A percentile compares a stretch with the other conserved stretches of the same genome.
phyloP scores from a whole-genome alignment of 2,888 invertebrate genomes.

The Drosophila maculinotata region DNA sequence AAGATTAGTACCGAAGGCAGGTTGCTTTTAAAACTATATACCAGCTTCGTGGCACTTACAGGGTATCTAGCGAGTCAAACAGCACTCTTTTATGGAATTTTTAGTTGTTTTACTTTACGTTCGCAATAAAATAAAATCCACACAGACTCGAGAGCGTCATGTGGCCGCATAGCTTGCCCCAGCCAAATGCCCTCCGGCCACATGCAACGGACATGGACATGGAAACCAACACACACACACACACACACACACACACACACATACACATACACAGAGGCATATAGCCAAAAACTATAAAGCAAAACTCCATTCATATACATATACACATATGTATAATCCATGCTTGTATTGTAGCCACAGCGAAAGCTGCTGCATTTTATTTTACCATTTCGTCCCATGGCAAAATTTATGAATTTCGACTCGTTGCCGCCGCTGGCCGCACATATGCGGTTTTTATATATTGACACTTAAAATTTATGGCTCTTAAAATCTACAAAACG shows the following conservation, averaged over 20 bases:
- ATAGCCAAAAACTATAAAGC: constrained; percentile 68
- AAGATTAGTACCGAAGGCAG: no score
- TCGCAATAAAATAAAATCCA: constrained; percentile 78
- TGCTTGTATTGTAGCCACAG: constrained; percentile 29
- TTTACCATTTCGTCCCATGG: constrained; percentile 74
- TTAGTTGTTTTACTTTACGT: constrained; percentile 63
- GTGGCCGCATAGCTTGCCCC: constrained; percentile 35
- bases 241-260: not conserved
- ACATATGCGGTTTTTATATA: constrained; percentile 80
- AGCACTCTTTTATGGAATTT: not conserved
- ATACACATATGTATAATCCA: no score
- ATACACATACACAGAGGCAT: constrained; percentile 21
- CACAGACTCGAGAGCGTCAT: constrained; percentile 53
- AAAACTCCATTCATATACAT: constrained; percentile 61
- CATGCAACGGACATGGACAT: constrained; percentile 48
- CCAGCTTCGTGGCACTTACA: no score
- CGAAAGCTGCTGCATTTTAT: constrained; percentile 69
- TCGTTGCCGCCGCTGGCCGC: constrained; percentile 68
- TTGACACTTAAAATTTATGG: constrained; percentile 80
- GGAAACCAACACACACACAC: constrained; percentile 22
- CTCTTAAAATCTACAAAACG: constrained; percentile 79
- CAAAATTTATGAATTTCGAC: constrained; percentile 77
- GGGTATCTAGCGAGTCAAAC: constrained; percentile 6
- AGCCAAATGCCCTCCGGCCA: constrained; percentile 51
- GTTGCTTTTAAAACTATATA: no score